Evolutionary conservation across 2,113 vertebrate species (phyloP).

Genomic region (zebrafish (Danio rerio)): GRCz12tu NC_133195.1:35008501-35009000

Average conservation of each 20-base stretch:
- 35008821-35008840: constrained; percentile 25
- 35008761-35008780: neutral
- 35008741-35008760: neutral
- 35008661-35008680: neutral
- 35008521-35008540: neutral
- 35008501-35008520: neutral
- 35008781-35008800: neutral
- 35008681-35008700: neutral
- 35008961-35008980: constrained; percentile 8
- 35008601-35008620: neutral
- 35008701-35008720: neutral
- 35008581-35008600: neutral
- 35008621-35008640: neutral
- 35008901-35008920: constrained; percentile 10
- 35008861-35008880: neutral
- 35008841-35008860: neutral
- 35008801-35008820: constrained; percentile 17
- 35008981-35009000: neutral
- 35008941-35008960: constrained; percentile 10
- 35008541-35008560: neutral
- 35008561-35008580: constrained; percentile 10
- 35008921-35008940: neutral
- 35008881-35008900: constrained; percentile 15
- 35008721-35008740: neutral
- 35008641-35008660: neutral